Evolutionary conservation across 2,797 vertebrate species (phyloP).

Genomic region (Ctenopoma multispine): DNA sequence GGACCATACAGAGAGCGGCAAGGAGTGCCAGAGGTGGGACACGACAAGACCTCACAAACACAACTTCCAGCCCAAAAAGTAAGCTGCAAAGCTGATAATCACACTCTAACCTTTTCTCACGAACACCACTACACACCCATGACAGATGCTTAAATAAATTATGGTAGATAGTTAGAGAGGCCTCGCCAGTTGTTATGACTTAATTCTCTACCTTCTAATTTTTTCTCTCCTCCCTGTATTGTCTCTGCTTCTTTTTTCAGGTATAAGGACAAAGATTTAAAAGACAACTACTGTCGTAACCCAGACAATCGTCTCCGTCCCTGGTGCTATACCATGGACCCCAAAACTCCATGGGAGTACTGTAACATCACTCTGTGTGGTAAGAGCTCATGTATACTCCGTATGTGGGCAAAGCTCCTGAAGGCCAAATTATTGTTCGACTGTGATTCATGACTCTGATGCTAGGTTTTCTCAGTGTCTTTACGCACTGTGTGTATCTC

Average conservation of each 20-base stretch:
- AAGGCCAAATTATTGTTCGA: conserved; percentile 40
- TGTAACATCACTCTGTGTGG: conserved; percentile 95
- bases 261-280: conserved; percentile 93
- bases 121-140: conserved; percentile 52
- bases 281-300: conserved; percentile 99
- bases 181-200: conserved; percentile 56
- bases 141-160: conserved; percentile 60
- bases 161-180: conserved; percentile 35
- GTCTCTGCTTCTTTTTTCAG: conserved; percentile 74
- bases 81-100: conserved; percentile 65
- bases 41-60: conserved; percentile 91
- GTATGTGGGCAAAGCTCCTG: conserved; percentile 24
- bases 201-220: conserved; percentile 19
- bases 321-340: conserved; percentile 97
- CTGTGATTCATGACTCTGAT: conserved; percentile 31
- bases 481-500: conserved; percentile 1
- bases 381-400: conserved; percentile 79
- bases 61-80: conserved; percentile 93
- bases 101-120: conserved; percentile 43
- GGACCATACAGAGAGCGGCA: conserved; percentile 94
- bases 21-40: conserved; percentile 97
- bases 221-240: conserved; percentile 18
- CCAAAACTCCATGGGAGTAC: conserved; percentile 93
- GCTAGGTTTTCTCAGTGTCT: conserved; percentile 2
- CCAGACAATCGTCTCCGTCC: conserved; percentile 93